Conservation (phyloP, 2,797 vertebrate species). For the Telmatherina bonti region DNA sequence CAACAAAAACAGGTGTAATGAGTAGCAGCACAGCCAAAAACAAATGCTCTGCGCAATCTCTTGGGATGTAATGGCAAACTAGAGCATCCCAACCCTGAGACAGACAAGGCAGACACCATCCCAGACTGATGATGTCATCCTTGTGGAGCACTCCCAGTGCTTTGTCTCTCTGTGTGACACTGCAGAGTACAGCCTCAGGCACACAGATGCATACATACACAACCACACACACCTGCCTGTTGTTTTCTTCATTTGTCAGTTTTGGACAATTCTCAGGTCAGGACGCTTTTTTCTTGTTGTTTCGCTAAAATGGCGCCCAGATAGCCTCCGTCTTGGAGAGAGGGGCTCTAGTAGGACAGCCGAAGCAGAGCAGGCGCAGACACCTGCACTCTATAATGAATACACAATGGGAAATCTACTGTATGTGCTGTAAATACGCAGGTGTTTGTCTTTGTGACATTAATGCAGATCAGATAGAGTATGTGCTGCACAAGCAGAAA, state of each 20-base stretch:
- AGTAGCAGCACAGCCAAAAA: conserved; percentile 33
- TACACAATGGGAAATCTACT: conserved; percentile 13
- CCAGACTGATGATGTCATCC: conserved; percentile 83
- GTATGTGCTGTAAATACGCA: conserved; percentile 34
- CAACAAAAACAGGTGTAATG: conserved; percentile 26
- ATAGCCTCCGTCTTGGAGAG: conserved; percentile 29
- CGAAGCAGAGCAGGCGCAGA: conserved; percentile 26
- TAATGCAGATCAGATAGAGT: conserved; percentile 33
- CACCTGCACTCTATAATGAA: conserved; percentile 25
- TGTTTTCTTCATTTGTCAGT: conserved; percentile 66
- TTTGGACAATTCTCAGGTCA: conserved; percentile 34
- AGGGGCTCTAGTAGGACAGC: conserved; percentile 24
- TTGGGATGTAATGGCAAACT: conserved; percentile 42
- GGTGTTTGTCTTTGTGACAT: conserved; percentile 49
- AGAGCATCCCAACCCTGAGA: conserved; percentile 69
- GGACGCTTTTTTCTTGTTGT: conserved; percentile 39
- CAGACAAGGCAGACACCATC: conserved; percentile 78
- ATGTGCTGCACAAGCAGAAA: conserved; percentile 45
- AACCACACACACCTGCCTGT: conserved; percentile 63
- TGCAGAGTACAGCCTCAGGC: conserved; percentile 74
- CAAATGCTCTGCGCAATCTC: conserved; percentile 34
- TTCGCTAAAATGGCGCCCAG: conserved; percentile 50
- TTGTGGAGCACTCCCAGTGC: conserved; percentile 77
- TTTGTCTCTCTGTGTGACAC: conserved; percentile 81
- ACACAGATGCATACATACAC: conserved; percentile 18